Base-by-base conservation (phyloP, 2,888 invertebrate species). In the Oscheius onirici region DNA sequence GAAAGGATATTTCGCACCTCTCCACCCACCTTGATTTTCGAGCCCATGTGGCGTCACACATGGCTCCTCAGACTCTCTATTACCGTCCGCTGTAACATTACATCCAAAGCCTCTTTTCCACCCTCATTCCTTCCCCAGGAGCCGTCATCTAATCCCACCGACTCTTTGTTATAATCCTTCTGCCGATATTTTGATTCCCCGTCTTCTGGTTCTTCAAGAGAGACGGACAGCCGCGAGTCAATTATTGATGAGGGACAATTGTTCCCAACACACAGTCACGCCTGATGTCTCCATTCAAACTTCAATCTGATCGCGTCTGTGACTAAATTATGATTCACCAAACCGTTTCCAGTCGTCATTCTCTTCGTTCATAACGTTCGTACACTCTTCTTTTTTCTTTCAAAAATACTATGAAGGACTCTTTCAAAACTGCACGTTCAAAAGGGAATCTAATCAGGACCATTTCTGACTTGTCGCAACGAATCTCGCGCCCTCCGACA, bases 21-120 rank as follows among this genome's bases (percentile, higher is more conserved):
- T 46, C 3, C 15, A 46, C 20, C 46, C 15, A 17, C 20, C 20
- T 46, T 46, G 15, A 15, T 20, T 46, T 46, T 11, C 15, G 15
- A 17, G 15, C 46, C 46, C 46, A 46, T 46, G 46, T 46, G 58
- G 58, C 22, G 24, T 55, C 55, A 28, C 22, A 55, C 55, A 20
- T 26, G 55, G 34, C 34, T 34, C 34, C 34, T 34, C 34, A 34
- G 34, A 34, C 34, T 34, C 49, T 8, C 63, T 63, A 63, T 63
- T 63, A 63, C 63, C 63, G 63, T 63, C 34, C 63, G 63, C 63
- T 63, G 63, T 63, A 63, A 63, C 49, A 63, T 63, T 63, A 63
- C 63, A 63, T 41, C 41, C 41, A 20, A 26, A 41, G 20, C 41
- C n/a, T 40, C 49, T 28, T 46, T 17, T n/a, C 58, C 28, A 40